phyloP scores from a whole-genome alignment of 2,888 invertebrate species.

The Drosophila helvetica region DNA sequence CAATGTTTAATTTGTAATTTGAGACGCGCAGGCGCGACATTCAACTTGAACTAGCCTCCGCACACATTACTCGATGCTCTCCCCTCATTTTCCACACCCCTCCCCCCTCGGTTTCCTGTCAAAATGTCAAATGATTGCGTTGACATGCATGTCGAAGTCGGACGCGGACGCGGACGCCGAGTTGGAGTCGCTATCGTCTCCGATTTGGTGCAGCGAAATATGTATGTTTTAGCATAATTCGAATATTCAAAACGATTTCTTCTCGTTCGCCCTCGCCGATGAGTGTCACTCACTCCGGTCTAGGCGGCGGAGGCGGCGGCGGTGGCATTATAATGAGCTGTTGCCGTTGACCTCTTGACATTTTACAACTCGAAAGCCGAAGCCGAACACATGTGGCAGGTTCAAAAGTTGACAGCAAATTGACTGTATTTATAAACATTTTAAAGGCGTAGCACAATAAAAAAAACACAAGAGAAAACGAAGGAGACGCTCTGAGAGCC shows the following conservation, averaged over 20 bases:
- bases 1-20: constrained; percentile 53
- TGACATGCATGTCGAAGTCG: constrained; percentile 60
- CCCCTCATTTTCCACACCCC: background rate
- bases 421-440: constrained; percentile 78
- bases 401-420: constrained; percentile 77
- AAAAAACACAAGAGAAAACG: constrained; percentile 12
- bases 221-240: constrained; percentile 42
- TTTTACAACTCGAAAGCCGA: constrained; percentile 47
- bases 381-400: constrained; percentile 70
- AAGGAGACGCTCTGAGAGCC: background rate
- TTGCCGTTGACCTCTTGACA: constrained; percentile 64
- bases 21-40: constrained; percentile 51
- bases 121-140: constrained; percentile 76
- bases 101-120: constrained; percentile 51
- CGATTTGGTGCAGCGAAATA: constrained; percentile 32
- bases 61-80: constrained; percentile 6
- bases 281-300: constrained; percentile 53
- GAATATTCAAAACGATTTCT: constrained; percentile 26
- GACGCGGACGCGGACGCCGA: too few species aligned
- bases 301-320: constrained; percentile 10
- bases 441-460: constrained; percentile 52
- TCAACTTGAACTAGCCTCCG: constrained; percentile 50
- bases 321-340: constrained; percentile 41
- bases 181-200: constrained; percentile 32
- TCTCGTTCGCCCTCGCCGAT: background rate